Evolutionary conservation across 1,140 invertebrate genomes (phyloP).

Genomic region (Medauroidea extradentata): DNA sequence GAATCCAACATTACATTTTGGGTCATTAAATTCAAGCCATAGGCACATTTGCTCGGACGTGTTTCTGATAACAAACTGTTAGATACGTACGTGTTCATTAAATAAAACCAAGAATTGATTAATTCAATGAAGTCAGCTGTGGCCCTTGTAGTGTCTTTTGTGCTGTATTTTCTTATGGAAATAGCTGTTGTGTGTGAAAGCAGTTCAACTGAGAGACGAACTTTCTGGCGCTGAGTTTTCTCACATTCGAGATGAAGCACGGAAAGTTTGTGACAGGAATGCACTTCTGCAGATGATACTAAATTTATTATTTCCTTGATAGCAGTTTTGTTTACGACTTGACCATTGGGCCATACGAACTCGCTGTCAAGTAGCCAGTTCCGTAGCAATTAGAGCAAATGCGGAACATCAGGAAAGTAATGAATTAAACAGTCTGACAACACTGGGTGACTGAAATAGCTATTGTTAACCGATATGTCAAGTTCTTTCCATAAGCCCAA

Average conservation of each 20-base stretch:
- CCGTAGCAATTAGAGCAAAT: constrained; percentile 30
- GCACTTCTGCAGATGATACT: constrained; percentile 14
- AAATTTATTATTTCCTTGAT: constrained; percentile 11
- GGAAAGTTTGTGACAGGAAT: constrained; percentile 20
- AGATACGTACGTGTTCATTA: too few species aligned
- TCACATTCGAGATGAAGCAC: constrained; percentile 14
- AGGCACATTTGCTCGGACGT: too few species aligned
- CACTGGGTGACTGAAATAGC: constrained; percentile 24
- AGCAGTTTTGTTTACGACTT: constrained; percentile 16
- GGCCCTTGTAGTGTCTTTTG: constrained; percentile 3
- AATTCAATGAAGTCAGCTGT: constrained; percentile 14
- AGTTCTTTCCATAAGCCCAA: constrained; percentile 34
- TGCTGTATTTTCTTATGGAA: constrained; percentile 14
- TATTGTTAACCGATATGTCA: constrained; percentile 18
- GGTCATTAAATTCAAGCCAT: not conserved
- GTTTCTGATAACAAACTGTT: too few species aligned
- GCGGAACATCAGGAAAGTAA: constrained; percentile 28
- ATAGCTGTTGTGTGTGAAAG: too few species aligned
- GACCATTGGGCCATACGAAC: constrained; percentile 17
- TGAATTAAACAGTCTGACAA: constrained; percentile 20
- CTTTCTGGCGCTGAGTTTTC: constrained; percentile 19
- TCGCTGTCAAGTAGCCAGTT: constrained; percentile 32
- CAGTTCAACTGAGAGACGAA: constrained; percentile 18
- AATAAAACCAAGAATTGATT: too few species aligned
- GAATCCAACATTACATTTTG: constrained; percentile 15